Evolutionary conservation across 2,113 vertebrate genomes (phyloP).

Genomic region (Etheostoma spectabile): DNA sequence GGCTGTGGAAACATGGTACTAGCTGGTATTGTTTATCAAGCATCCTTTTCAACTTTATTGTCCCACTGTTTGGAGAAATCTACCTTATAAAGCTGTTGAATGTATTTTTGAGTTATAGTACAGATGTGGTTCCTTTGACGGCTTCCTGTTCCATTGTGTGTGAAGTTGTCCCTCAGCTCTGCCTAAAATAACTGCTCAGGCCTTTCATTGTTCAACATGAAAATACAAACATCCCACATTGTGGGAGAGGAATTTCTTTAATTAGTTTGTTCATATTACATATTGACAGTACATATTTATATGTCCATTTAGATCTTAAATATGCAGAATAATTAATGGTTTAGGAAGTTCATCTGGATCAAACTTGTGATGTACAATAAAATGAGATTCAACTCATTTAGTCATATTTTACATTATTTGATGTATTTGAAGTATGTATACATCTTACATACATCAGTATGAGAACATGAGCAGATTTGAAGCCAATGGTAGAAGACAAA

Average conservation of each 20-base stretch:
- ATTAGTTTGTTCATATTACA: background rate
- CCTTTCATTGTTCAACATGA: background rate
- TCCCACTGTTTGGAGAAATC: constrained; percentile 7
- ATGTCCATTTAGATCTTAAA: background rate
- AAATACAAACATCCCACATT: background rate
- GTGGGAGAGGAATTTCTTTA: background rate
- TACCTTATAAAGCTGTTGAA: background rate
- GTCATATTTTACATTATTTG: background rate
- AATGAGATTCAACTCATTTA: background rate
- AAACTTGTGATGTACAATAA: background rate
- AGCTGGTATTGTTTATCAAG: background rate
- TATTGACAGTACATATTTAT: background rate
- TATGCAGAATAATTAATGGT: background rate
- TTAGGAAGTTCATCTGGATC: background rate
- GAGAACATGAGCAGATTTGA: background rate
- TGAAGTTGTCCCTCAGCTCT: constrained; percentile 1
- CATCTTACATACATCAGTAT: background rate
- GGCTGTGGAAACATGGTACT: background rate
- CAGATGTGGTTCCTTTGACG: background rate
- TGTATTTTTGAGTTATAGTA: background rate
- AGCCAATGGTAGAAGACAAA: background rate
- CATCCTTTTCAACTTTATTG: constrained; percentile 8
- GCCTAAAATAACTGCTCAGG: constrained; percentile 13
- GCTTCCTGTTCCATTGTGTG: constrained; percentile 23
- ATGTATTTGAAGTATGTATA: background rate